Base-by-base conservation (phyloP, 1,140 invertebrate species). In the Uloborus diversus region DNA sequence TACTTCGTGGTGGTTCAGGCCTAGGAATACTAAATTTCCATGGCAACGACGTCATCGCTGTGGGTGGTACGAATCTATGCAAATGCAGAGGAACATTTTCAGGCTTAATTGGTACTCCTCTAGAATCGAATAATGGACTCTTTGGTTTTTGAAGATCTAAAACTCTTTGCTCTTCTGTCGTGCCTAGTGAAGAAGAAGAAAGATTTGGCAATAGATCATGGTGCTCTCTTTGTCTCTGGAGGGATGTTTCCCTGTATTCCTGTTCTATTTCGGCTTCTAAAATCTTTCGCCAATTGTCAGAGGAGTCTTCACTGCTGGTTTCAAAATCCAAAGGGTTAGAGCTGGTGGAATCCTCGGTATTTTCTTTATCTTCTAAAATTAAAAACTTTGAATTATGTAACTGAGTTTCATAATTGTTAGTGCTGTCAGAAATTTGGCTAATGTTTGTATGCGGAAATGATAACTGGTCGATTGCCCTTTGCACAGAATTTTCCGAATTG, bases 1-100 rank as follows among this genome's bases (percentile, higher is more conserved):
- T 32, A 27, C 76, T 79, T 14, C 65, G 37, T 2, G 76, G 76
- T 32, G 64, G 76, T 1, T 53, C 76, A 25, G 64, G 64, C n/a
- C 76, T 68, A 42, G 76, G 76, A 59, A 79, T 79, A 4, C 64
- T 7, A 79, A 69, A 79, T 56, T 69, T 79, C 64, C 64, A 79
- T 14, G 64, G 53, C 7, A 68, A 59, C 9, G 76, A 69, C 59
- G 51, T 33, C 17, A 68, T 30, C 23, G 33, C 64, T 33, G 51
- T 49, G 7, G 76, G 76, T 37, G 76, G 62, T 33, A 69, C 33
- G n/a, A 66, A 79, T 17, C 76, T n/a, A 61, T 79, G 76, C 2
- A 79, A 49, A 35, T 79, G 76, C 23, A 79, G 20, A 35, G 76
- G 76, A 23, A 79, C 76, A 32, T 79, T 69, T 69, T 79, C 76